Evolutionary conservation across 2,797 vertebrate genomes (phyloP).

Genomic region (Takifugu rubripes): DNA sequence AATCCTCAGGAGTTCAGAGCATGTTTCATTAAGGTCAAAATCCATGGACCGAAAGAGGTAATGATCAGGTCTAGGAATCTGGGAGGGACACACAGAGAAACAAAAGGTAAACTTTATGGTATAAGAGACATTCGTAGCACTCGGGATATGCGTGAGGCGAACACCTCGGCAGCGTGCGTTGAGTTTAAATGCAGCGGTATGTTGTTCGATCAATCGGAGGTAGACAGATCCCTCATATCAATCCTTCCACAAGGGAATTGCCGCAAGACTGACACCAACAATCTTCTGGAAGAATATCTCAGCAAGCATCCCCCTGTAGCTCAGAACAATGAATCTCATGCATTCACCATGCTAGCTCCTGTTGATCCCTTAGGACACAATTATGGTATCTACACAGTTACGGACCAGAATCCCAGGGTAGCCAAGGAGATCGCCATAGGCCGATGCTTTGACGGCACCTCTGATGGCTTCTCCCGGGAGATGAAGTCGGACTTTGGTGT

Average conservation of each 20-base stretch:
- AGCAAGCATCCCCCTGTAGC: constrained; percentile 83
- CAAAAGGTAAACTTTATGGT: constrained; percentile 86
- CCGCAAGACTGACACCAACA: constrained; percentile 77
- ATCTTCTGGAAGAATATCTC: constrained; percentile 88
- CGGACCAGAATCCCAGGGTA: constrained; percentile 91
- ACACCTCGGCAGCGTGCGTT: constrained; percentile 85
- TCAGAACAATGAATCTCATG: constrained; percentile 76
- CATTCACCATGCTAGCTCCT: constrained; percentile 90
- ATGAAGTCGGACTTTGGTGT: constrained; percentile 87
- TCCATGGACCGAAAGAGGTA: constrained; percentile 88
- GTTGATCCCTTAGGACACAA: constrained; percentile 96
- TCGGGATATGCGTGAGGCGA: constrained; percentile 73
- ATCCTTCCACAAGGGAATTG: constrained; percentile 90
- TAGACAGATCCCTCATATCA: constrained; percentile 87
- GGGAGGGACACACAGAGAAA: constrained; percentile 86
- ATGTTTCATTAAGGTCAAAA: constrained; percentile 91
- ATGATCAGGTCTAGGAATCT: constrained; percentile 88
- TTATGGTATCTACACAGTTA: constrained; percentile 97
- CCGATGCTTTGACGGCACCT: constrained; percentile 95
- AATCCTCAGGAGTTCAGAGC: constrained; percentile 97
- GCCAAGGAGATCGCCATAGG: constrained; percentile 98
- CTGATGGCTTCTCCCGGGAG: constrained; percentile 92
- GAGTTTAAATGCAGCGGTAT: constrained; percentile 98
- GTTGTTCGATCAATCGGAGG: constrained; percentile 89
- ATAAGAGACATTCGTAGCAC: constrained; percentile 92